Conservation (phyloP, 1,140 invertebrate species). For the Himalopsyche phryganea region DNA sequence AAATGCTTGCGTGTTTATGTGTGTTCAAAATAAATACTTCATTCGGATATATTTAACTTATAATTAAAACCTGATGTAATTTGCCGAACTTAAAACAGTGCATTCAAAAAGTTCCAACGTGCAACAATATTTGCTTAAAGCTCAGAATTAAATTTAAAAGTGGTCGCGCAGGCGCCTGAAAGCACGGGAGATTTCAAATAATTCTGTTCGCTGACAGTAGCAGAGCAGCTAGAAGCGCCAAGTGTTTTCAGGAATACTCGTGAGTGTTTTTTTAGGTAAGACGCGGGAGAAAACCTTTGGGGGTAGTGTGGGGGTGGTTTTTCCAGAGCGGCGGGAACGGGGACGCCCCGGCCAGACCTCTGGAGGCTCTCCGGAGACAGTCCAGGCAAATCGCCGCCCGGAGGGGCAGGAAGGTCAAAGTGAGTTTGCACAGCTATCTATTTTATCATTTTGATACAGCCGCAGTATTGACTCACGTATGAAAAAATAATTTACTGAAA, state of each 20-base stretch:
- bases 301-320: not conserved
- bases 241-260: no score
- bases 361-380: conserved; percentile 66
- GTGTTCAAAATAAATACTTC: no score
- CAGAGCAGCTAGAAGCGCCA: no score
- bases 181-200: not conserved
- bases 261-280: not conserved
- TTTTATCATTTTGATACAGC: no score
- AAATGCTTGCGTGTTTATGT: no score
- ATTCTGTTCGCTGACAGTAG: not conserved
- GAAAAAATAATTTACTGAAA: no score
- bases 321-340: conserved; percentile 43
- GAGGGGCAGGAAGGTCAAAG: conserved; percentile 66
- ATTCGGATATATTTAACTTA: no score
- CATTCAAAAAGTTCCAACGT: no score
- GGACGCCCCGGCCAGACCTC: conserved; percentile 38
- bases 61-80: no score
- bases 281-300: not conserved
- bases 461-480: no score
- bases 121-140: no score
- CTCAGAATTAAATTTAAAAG: not conserved
- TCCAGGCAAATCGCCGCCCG: conserved; percentile 67
- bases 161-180: not conserved
- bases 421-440: conserved; percentile 39
- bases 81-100: no score